Evolutionary conservation across 2,113 vertebrate species (phyloP).

Genomic region (Petromus typicus): DNA sequence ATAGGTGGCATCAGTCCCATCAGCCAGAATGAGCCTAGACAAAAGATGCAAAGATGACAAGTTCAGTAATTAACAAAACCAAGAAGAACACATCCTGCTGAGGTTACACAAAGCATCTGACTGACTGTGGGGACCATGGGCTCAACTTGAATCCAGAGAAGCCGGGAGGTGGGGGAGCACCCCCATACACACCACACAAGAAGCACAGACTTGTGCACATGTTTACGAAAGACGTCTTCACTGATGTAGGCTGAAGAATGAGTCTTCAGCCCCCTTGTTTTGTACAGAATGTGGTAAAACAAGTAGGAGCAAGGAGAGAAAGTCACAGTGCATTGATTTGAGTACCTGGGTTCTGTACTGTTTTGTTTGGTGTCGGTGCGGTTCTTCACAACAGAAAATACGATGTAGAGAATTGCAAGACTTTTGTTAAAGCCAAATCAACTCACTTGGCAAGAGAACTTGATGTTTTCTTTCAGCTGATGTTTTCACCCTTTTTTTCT

Average conservation of each 20-base stretch:
- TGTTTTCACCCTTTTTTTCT: slow-evolving; percentile 55
- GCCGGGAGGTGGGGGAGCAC: slow-evolving; percentile 37
- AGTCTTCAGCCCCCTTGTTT: slow-evolving; percentile 64
- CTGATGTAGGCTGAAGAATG: slow-evolving; percentile 77
- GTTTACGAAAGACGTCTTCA: slow-evolving; percentile 71
- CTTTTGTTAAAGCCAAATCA: slow-evolving; percentile 77
- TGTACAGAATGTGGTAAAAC: slow-evolving; percentile 58
- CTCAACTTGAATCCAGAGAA: slow-evolving; percentile 65
- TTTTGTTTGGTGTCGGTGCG: slow-evolving; percentile 71
- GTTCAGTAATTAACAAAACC: slow-evolving; percentile 74
- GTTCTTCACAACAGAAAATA: slow-evolving; percentile 67
- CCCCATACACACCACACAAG: slow-evolving; percentile 76
- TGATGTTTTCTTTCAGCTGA: slow-evolving; percentile 20
- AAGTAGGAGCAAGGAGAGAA: slow-evolving; percentile 65
- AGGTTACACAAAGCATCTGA: slow-evolving; percentile 67
- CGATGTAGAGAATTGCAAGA: slow-evolving; percentile 77
- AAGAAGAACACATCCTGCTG: slow-evolving; percentile 56
- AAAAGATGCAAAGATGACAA: slow-evolving; percentile 84
- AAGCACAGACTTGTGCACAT: slow-evolving; percentile 85
- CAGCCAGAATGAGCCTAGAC: slow-evolving; percentile 83
- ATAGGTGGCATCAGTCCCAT: slow-evolving; percentile 75
- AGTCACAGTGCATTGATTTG: slow-evolving; percentile 59
- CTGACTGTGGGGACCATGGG: slow-evolving; percentile 63
- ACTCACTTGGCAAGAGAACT: slow-evolving; percentile 57
- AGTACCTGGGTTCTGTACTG: slow-evolving; percentile 71